Conservation (phyloP, 37 sponge, comb jelly and placozoan genomes). For the Cliona cf. orientalis region DNA sequence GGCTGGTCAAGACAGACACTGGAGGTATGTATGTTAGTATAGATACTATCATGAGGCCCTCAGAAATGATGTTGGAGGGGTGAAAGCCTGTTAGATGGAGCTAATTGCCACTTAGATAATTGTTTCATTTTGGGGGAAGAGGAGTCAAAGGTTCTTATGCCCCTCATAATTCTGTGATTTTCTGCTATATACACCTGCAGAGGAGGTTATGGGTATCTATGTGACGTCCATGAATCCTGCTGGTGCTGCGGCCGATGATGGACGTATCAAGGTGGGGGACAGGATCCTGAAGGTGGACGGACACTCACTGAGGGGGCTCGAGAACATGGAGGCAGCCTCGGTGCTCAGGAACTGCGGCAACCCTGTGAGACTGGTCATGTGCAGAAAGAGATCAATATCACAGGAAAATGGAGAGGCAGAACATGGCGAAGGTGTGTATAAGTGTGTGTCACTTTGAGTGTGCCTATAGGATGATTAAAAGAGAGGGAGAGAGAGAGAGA, state of each 20-base stretch:
- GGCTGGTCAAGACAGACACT: slow-evolving; percentile 54
- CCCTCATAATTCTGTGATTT: too few relatives aligned
- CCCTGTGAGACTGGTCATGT: slow-evolving; percentile 54
- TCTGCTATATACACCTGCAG: too few relatives aligned
- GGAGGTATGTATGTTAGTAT: slow-evolving; percentile 21
- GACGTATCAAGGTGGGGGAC: slow-evolving; percentile 56
- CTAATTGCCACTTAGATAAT: not conserved
- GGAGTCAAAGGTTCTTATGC: too few relatives aligned
- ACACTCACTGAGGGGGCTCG: slow-evolving; percentile 51
- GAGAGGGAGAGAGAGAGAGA: not conserved
- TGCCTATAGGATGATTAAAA: not conserved
- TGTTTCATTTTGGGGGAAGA: not conserved
- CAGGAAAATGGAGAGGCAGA: not conserved
- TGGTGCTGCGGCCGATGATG: slow-evolving; percentile 69
- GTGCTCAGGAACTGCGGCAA: slow-evolving; percentile 70
- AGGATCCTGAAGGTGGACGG: slow-evolving; percentile 72
- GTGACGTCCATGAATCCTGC: slow-evolving; percentile 52
- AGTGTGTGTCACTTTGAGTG: not conserved
- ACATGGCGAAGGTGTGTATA: not conserved
- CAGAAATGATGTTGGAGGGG: too few relatives aligned
- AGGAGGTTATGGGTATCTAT: slow-evolving; percentile 70
- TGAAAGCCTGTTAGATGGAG: too few relatives aligned
- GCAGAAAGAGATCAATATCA: not conserved
- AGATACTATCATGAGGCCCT: too few relatives aligned
- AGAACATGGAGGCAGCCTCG: slow-evolving; percentile 78